These are phyloP conservation scores for Dromas ardeola DNA, from an alignment of 2,113 vertebrate species.

Conservation along the genomic window DNA sequence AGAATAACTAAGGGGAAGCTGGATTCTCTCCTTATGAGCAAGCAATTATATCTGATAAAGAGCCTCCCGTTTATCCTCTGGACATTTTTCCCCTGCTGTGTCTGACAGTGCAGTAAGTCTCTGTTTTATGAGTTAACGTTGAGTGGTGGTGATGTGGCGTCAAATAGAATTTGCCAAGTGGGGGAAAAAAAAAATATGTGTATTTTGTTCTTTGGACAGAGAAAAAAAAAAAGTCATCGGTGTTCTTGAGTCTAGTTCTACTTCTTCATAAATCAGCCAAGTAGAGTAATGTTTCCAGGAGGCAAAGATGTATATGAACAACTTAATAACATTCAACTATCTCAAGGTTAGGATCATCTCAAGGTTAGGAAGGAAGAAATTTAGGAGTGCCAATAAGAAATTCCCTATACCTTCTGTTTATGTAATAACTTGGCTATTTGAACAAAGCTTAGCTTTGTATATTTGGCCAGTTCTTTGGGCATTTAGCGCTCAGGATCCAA, in stretches of 20 bases:
- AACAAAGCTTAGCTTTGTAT: constrained; percentile 51
- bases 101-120: constrained; percentile 61
- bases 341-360: constrained; percentile 24
- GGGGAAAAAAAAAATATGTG: constrained; percentile 32
- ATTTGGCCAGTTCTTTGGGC: constrained; percentile 32
- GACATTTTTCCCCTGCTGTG: constrained; percentile 35
- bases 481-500: constrained; percentile 40
- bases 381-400: background rate
- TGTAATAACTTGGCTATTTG: constrained; percentile 17
- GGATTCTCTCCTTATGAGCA: constrained; percentile 78
- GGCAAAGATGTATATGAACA: constrained; percentile 4
- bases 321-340: constrained; percentile 3
- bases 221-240: constrained; percentile 18
- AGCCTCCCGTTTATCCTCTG: constrained; percentile 47
- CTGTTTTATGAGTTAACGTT: constrained; percentile 53
- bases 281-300: constrained; percentile 53
- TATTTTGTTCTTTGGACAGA: constrained; percentile 53
- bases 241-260: constrained; percentile 46
- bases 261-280: constrained; percentile 23
- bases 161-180: constrained; percentile 63
- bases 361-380: constrained; percentile 21
- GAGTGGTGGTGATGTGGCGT: constrained; percentile 62
- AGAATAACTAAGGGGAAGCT: constrained; percentile 79
- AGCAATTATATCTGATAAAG: constrained; percentile 59
- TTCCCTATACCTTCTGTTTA: constrained; percentile 32